phyloP scores from a whole-genome alignment of 2,113 vertebrate species.

The Brachirus orientalis region DNA sequence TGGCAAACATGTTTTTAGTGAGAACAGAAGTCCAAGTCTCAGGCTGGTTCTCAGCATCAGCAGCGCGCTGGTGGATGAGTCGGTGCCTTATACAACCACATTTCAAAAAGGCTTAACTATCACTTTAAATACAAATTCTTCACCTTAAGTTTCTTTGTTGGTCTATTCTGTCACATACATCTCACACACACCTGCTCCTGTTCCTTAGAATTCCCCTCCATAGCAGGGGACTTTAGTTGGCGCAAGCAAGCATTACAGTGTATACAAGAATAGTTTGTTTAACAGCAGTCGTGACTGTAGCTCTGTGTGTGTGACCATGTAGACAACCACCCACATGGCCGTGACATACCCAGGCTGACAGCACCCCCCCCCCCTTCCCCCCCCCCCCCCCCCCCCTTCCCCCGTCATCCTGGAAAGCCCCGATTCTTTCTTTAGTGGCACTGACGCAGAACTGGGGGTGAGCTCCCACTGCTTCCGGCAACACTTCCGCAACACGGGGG shows the following conservation, averaged over 20 bases:
- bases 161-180: constrained; percentile 14
- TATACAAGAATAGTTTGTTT: constrained; percentile 70
- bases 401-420: constrained; percentile 74
- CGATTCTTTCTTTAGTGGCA: constrained; percentile 71
- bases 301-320: constrained; percentile 38
- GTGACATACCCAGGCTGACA: constrained; percentile 74
- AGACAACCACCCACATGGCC: constrained; percentile 79
- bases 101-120: neutral
- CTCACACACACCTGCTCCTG: constrained; percentile 63
- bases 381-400: constrained; percentile 26
- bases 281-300: constrained; percentile 66
- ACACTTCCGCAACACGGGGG: constrained; percentile 74
- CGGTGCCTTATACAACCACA: too few relatives aligned
- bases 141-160: constrained; percentile 29
- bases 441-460: constrained; percentile 79
- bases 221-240: constrained; percentile 62
- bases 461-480: constrained; percentile 77
- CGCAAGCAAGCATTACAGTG: constrained; percentile 55
- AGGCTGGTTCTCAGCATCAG: too few relatives aligned
- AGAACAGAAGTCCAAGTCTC: too few relatives aligned
- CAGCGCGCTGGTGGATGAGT: too few relatives aligned
- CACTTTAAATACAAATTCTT: constrained; percentile 24
- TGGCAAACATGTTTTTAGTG: too few relatives aligned
- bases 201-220: constrained; percentile 71
- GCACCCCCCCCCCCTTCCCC: constrained; percentile 31